Evolutionary conservation across 2,113 vertebrate species (phyloP), one percentile per base, ranked within the genome.

Genomic region (Syrmaticus mikado): DNA sequence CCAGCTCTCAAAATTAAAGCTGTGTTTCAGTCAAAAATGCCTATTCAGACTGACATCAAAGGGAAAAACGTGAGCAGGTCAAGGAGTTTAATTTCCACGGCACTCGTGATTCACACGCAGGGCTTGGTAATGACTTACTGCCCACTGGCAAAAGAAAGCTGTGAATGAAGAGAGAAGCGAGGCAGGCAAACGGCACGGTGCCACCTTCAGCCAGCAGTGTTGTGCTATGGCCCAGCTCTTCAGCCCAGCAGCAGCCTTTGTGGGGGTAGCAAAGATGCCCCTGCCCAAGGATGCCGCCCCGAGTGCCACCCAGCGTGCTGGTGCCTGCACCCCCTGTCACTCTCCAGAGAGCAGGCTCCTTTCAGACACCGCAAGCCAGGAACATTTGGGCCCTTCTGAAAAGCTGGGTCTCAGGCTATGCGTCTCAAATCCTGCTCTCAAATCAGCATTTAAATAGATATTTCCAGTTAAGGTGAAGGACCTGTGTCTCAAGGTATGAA

Each of bases 71-170:
- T 0, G 20, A 92, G 92, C 93, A 93, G 97, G 96, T 97, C 96
- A 97, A 91, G 92, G 73, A 96, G 96, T 97, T 97, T 96, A 97
- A 97, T 97, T 97, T 96, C 97, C 96, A 86, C 96, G 74, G 96
- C 91, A 77, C 91, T 97, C 24, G 90, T 94, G 96, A 95, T 92
- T 97, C 96, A 96, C 92, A 86, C 75, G 90, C 74, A 86, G 76
- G 86, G 76, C 2, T 22, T 78, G 71, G 86, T 60, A 89, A 97
- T 96, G 96, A 92, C 96, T 96, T 96, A 96, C 62, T 97, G 95
- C 95, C 96, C 96, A 80, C 87, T 93, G 96, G 96, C 97, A 95
- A 84, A 83, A 85, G 76, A 78, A 71, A 92, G 64, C 87, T 89
- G 85, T 74, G 92, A 66, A 85, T 61, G 93, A 95, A 92, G 66